A percentile compares a stretch with the other conserved stretches of the same genome.
Evolutionary conservation across 2,113 vertebrate species (phyloP).

Genomic region (Otolemur garnettii): DNA sequence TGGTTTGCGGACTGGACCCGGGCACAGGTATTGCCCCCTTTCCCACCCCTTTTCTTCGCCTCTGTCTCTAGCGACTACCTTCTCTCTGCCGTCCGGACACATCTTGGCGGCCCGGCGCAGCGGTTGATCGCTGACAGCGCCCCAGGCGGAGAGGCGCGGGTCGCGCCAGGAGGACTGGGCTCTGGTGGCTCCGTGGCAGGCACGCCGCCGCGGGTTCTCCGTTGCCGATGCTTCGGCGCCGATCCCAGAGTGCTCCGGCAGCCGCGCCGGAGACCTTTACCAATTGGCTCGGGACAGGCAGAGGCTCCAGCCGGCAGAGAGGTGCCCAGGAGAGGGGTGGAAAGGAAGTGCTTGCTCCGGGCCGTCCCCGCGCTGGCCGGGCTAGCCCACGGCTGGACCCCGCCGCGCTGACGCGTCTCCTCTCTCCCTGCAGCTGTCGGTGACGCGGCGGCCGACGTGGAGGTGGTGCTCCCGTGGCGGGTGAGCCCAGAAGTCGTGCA

Average conservation of each 20-base stretch:
- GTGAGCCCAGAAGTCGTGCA: slow-evolving; percentile 89
- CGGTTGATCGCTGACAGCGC: background rate
- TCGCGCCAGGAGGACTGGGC: background rate
- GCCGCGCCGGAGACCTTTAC: background rate
- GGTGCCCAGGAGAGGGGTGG: background rate
- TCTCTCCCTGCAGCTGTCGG: slow-evolving; percentile 84
- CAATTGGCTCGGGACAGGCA: background rate
- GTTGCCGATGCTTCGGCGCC: background rate
- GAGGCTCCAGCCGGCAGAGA: background rate
- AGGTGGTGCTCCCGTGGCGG: slow-evolving; percentile 92
- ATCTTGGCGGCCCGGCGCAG: background rate
- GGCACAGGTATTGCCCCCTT: slow-evolving; percentile 86
- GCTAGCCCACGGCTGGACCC: background rate
- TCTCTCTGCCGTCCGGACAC: background rate
- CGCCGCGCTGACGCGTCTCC: slow-evolving; percentile 72
- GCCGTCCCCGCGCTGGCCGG: background rate
- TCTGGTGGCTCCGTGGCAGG: background rate
- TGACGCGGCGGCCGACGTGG: slow-evolving; percentile 83
- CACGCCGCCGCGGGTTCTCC: background rate
- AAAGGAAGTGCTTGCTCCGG: background rate
- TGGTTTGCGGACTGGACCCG: slow-evolving; percentile 83
- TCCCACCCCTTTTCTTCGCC: slow-evolving; percentile 36
- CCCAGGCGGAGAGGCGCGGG: background rate
- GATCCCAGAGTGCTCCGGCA: background rate
- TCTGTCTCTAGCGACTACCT: slow-evolving; percentile 54